phyloP scores from a whole-genome alignment of 2,113 vertebrate species.

The Protobothrops flavoviridis region DNA sequence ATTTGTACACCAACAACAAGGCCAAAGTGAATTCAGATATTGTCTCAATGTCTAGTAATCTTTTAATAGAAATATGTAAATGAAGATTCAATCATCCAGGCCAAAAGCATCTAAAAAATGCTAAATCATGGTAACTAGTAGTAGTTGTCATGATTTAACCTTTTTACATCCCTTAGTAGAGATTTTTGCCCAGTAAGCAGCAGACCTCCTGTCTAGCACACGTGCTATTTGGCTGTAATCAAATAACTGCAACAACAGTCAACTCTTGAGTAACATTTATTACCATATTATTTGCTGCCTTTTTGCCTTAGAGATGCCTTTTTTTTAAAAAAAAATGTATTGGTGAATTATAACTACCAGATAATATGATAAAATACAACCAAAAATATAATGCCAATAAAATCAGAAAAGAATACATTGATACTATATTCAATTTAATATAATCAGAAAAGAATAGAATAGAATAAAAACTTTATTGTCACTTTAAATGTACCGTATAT shows the following conservation, averaged over 20 bases:
- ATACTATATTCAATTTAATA: not conserved
- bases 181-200: not conserved
- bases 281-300: not conserved
- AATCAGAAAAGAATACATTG: not conserved
- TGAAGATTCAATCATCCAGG: not conserved
- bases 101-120: not conserved
- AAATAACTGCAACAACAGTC: not conserved
- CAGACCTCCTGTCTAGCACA: not conserved
- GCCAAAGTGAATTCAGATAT: not conserved
- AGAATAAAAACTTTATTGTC: not conserved
- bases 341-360: not conserved
- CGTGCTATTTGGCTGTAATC: not conserved
- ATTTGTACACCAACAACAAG: not conserved
- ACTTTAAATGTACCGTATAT: too few relatives aligned
- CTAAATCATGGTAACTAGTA: not conserved
- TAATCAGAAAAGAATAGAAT: not conserved
- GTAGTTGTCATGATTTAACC: not conserved
- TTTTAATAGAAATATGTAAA: not conserved
- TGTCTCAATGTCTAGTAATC: not conserved
- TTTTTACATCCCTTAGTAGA: not conserved
- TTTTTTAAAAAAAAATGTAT: not conserved
- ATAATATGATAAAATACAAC: not conserved
- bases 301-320: not conserved
- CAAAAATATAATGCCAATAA: not conserved
- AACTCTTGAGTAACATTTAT: not conserved